phyloP scores from a whole-genome alignment of 2,113 vertebrate genomes.

The Athene noctua region DNA sequence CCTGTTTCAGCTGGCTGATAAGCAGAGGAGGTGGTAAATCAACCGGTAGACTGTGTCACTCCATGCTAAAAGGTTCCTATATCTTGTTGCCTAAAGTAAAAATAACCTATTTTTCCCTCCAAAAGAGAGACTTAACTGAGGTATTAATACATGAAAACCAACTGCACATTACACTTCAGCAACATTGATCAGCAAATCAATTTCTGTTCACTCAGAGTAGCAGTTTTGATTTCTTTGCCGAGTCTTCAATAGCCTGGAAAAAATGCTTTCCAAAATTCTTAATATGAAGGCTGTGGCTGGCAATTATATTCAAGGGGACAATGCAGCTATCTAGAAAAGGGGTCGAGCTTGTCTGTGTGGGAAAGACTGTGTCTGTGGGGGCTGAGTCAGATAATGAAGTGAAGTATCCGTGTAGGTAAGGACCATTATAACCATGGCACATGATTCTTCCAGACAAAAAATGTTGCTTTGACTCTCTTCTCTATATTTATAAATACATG shows the following conservation, averaged over 20 bases:
- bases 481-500: not conserved
- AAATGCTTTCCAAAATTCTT: not conserved
- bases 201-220: not conserved
- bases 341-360: rapidly evolving
- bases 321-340: not conserved
- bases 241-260: not conserved
- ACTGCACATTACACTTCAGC: not conserved
- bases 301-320: not conserved
- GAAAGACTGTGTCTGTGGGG: not conserved
- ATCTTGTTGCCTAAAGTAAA: not conserved
- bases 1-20: not conserved
- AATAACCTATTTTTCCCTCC: not conserved
- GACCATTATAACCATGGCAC: not conserved
- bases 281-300: not conserved
- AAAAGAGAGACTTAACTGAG: not conserved
- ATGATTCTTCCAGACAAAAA: not conserved
- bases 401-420: rapidly evolving
- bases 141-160: not conserved
- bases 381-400: not conserved
- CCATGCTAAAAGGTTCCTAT: not conserved
- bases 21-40: not conserved
- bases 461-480: not conserved
- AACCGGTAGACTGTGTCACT: not conserved
- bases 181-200: not conserved
- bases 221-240: not conserved